Evolutionary conservation across 1,140 invertebrate genomes (phyloP), one percentile per base, ranked within the genome.

Genomic region (Colletes gigas): DNA sequence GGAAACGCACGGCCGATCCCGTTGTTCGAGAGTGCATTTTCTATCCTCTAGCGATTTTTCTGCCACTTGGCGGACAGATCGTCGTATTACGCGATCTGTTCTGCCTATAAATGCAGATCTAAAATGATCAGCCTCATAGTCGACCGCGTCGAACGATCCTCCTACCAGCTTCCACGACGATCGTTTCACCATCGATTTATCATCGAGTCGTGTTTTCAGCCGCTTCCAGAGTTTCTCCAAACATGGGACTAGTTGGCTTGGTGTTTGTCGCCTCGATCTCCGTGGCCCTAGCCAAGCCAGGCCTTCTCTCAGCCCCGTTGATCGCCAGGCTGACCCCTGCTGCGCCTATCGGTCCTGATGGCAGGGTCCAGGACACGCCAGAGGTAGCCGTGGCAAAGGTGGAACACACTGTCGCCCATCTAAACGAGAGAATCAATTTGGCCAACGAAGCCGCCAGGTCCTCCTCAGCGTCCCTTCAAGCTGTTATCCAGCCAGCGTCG

Each of bases 331-430:
- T 94, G 91, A 74, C 92, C 92, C 63, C 79, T 21, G n/a, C 77
- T 0, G 92, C 93, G 30, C 91, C 92, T 5, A 83, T 93, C 1
- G 89, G 84, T 7, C 91, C 92, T 65, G 93, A 94, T 69, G 94
- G 93, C 19, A 92, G 93, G 3, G 94, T 93, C 0, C 89, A 94
- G 8, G 94, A 95, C 68, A 94, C 94, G 4, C 93, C 93, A n/a
- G 95, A 95, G 81, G 94, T 95, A 1, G 94, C 94, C 76, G 93
- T 94, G 76, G 94, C 94, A 39, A 95, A 94, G 83, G 94, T 93
- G n/a, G 93, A 92, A 15, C 95, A 95, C 85, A 92, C 92, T 73
- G 93, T 93, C 21, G 94, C 94, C n/a, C 93, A 94, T 77, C 88
- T 94, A 68, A 93, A 94, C 86, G 93, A 89, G 71, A 85, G 81